Base-by-base conservation (phyloP, 2,888 invertebrate species). In the Lasiommata megera region DNA sequence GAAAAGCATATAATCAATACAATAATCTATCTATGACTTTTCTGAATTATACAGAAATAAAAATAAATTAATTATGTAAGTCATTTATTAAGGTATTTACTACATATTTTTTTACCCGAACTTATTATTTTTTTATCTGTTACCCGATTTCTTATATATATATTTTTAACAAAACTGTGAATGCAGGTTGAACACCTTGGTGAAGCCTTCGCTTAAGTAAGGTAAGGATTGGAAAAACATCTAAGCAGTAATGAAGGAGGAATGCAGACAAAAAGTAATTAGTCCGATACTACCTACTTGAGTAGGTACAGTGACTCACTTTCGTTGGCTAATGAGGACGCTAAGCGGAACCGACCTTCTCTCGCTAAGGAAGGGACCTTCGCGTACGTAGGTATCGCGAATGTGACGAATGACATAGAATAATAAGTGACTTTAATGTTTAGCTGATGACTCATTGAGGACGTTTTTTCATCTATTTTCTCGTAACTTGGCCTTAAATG, bases 271-370 rank as follows among this genome's bases (percentile, higher is more conserved):
- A 61, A 55, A 60, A 54, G 51, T 52, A 52, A 60, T 60, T 54
- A 57, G 47, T 54, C 34, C 57, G 51, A 60, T 60, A 52, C 29
- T 34, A 11, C 23, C 23, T 3, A 23, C 23, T 46, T 16, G 37
- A 14, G 37, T 38, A 44, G 44, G 59, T 54, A 53, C 57, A 58
- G 64, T 74, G 74, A 74, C 70, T 74, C 73, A 76, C 72, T 72
- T 74, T 76, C 70, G 65, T 70, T 69, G 64, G 67, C 64, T 76
- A 76, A 79, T 73, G 71, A 71, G 72, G 66, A 68, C 70, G 67
- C 61, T 65, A 62, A 72, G 73, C 73, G 76, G 76, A 77, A 80
- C 74, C 69, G 66, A 72, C 70, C 66, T 68, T 69, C 72, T 71
- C 68, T 68, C 56, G 59, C 56, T 66, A 66, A 68, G 64, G 66